Conservation (phyloP, 92 coral and sea anemone species). For the Heliopora coerulea region DNA sequence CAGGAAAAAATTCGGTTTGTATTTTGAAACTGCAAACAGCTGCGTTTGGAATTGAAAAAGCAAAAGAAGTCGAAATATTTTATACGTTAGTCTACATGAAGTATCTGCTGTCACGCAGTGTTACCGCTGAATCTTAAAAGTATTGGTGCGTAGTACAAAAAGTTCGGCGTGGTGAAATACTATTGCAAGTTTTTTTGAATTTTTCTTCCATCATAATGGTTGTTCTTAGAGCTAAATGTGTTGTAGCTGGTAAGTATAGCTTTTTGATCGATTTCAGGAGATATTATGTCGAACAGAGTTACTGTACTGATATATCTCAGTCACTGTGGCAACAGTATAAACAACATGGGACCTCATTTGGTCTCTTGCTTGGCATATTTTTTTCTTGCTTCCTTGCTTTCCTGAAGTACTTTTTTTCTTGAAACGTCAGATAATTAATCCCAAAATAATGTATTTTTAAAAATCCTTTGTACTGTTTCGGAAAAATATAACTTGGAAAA, state of each 20-base stretch:
- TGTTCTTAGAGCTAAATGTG: conserved; percentile 81
- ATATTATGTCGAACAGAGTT: not conserved
- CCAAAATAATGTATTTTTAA: no score
- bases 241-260: conserved; percentile 69
- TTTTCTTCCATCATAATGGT: conserved; percentile 65
- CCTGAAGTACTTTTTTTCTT: no score
- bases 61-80: not conserved
- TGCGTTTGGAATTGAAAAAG: not conserved
- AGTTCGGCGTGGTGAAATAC: not conserved
- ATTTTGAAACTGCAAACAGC: no score
- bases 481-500: no score
- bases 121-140: conserved; percentile 4
- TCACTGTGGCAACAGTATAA: conserved; percentile 33
- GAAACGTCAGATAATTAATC: no score
- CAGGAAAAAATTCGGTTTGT: no score
- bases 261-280: not conserved
- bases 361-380: no score
- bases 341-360: no score
- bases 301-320: conserved; percentile 2
- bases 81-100: not conserved
- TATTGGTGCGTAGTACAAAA: no score
- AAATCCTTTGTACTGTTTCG: no score
- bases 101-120: not conserved
- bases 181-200: not conserved
- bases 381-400: no score